Evolutionary conservation across 2,797 vertebrate genomes (phyloP).

Genomic region (Sebastes melanostomus): DNA sequence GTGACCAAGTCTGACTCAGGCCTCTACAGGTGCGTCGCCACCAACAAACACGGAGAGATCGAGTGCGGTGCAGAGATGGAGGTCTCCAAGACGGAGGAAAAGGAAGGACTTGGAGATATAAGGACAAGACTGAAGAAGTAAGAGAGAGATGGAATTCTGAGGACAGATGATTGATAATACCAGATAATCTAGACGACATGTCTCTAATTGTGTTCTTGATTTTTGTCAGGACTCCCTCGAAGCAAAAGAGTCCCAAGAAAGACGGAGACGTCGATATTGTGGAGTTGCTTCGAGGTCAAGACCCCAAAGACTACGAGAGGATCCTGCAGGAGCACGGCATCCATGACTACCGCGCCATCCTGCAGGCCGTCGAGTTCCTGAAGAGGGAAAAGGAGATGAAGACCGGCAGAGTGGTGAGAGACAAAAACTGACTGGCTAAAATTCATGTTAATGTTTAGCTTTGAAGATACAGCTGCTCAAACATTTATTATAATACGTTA

Average conservation of each 20-base stretch:
- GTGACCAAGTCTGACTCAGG: constrained; percentile 94
- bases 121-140: constrained; percentile 95
- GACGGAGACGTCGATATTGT: constrained; percentile 88
- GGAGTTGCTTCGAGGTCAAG: constrained; percentile 91
- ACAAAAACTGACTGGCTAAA: not conserved
- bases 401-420: constrained; percentile 85
- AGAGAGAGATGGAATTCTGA: not conserved
- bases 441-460: not conserved
- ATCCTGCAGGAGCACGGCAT: constrained; percentile 91
- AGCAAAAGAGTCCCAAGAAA: constrained; percentile 89
- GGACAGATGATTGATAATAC: not conserved
- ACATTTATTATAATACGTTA: not conserved
- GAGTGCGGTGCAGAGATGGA: constrained; percentile 89
- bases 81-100: constrained; percentile 90
- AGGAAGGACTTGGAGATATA: constrained; percentile 82
- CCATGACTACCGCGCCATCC: constrained; percentile 92
- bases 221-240: constrained; percentile 85
- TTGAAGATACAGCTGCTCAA: not conserved
- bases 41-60: constrained; percentile 94
- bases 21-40: constrained; percentile 92
- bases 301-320: constrained; percentile 94
- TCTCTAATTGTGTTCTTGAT: not conserved
- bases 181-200: not conserved
- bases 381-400: constrained; percentile 88
- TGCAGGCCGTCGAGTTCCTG: constrained; percentile 91